phyloP scores from a whole-genome alignment of 2,888 invertebrate species.

The Serripes groenlandicus region DNA sequence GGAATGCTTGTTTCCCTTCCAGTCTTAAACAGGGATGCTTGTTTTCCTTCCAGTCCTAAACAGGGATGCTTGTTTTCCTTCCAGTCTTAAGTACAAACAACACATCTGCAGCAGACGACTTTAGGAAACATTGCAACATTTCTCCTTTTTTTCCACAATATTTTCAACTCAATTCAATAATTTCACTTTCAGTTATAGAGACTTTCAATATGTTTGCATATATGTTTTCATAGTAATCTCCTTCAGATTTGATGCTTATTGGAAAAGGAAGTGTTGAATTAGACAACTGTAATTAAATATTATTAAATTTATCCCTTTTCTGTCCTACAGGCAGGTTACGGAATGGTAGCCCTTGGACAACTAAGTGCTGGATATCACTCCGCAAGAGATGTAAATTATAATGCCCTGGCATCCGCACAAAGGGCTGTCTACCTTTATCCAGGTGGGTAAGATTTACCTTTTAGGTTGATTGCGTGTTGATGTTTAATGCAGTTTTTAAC shows the following conservation, averaged over 20 bases:
- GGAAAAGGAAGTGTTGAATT: neutral
- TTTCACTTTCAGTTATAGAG: too few species aligned
- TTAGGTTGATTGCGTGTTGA: too few species aligned
- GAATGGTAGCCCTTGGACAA: neutral
- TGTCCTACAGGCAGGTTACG: neutral
- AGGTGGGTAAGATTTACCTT: neutral
- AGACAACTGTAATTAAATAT: neutral
- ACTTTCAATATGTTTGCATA: neutral
- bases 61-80: too few species aligned
- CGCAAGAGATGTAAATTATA: neutral
- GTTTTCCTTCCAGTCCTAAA: too few species aligned
- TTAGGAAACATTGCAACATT: neutral
- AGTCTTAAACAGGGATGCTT: too few species aligned
- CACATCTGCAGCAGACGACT: too few species aligned
- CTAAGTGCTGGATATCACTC: slow-evolving; percentile 3
- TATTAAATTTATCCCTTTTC: neutral
- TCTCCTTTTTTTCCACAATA: too few species aligned
- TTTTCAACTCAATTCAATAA: too few species aligned
- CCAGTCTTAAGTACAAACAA: too few species aligned
- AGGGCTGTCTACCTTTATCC: slow-evolving; percentile 2
- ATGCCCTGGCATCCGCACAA: slow-evolving; percentile 4
- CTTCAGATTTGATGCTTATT: neutral
- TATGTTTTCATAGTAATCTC: neutral
- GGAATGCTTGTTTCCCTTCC: too few species aligned
- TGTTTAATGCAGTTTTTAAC: too few species aligned